A percentile compares a stretch with the other conserved stretches of the same genome.
phyloP scores from a whole-genome alignment of 2,113 vertebrate species.

The Cryptomyrus ogoouensis region DNA sequence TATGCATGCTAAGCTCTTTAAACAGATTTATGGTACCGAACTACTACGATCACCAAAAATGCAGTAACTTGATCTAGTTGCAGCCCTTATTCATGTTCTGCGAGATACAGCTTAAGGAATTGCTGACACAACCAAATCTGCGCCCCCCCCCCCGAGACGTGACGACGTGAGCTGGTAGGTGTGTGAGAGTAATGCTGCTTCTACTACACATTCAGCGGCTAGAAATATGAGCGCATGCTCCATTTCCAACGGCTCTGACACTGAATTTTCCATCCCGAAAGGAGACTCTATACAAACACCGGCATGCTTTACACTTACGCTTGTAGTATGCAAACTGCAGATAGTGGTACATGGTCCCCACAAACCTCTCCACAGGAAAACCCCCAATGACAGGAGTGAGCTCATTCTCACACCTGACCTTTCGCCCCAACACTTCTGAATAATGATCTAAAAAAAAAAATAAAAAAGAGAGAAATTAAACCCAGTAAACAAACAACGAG shows the following conservation, averaged over 20 bases:
- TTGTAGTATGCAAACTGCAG: conserved; percentile 97
- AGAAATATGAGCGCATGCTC: background rate
- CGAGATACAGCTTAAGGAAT: too few species aligned
- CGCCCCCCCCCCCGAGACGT: background rate
- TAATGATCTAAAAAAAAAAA: conserved; percentile 75
- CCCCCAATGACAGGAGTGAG: conserved; percentile 87
- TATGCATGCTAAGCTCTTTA: background rate
- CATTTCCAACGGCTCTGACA: background rate
- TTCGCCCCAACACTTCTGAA: conserved; percentile 79
- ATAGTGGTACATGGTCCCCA: conserved; percentile 98
- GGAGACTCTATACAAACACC: background rate
- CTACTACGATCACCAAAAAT: background rate
- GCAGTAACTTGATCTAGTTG: background rate
- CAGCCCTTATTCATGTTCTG: background rate
- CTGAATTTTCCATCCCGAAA: background rate
- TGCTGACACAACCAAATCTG: too few species aligned
- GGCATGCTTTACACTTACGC: conserved; percentile 62
- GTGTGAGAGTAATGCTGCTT: background rate
- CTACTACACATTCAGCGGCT: background rate
- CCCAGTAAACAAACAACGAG: background rate
- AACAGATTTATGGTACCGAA: background rate
- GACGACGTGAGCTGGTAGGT: background rate
- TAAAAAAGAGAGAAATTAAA: background rate
- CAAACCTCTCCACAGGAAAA: conserved; percentile 88
- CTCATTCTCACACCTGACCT: conserved; percentile 78